Evolutionary conservation across 2,113 vertebrate genomes (phyloP), one percentile per base, ranked within the genome.

Genomic region (Hippocampus zosterae): DNA sequence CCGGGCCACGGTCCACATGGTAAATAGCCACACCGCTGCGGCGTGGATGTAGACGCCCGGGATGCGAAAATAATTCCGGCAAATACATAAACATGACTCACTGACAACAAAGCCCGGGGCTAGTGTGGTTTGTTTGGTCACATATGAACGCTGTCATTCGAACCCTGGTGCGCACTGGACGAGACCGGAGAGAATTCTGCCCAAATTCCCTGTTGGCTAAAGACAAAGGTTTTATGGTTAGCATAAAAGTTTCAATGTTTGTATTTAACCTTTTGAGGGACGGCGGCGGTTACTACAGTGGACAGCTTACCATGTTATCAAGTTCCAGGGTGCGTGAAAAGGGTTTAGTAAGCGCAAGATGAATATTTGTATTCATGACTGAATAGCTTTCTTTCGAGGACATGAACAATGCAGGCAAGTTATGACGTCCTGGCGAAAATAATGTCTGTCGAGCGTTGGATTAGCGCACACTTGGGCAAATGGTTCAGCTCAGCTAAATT

Each of bases 1-100:
- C 75, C 1, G 40, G 79, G 75, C 78, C 67, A 70, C 76, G 72
- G 65, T 50, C 69, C 71, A 29, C 65, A 25, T 37, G 42, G 77
- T 41, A 40, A 4, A 46, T 12, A 52, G 37, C 29, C 29, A 46
- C 71, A 56, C 15, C n/a, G 25, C 75, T 65, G 42, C 50, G 42
- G 29, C 42, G 62, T 27, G 62, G 41, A 42, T 25, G 7, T 2
- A 25, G 23, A 46, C 13, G 41, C 13, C 3, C 4, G 62, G n/a
- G 40, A 46, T 25, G 62, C 62, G 7, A 44, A 65, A 65, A n/a
- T 25, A 65, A 65, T 15, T 5, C 13, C 25, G 13, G 15, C 23
- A 59, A 59, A 59, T 59, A 59, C 56, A 18, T 44, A 44, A 44
- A 25, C 62, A 16, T 25, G 25, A 16, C n/a, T 29, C 12, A 27